Conservation (phyloP, 2,888 invertebrate genomes). For the Conomelus anceps region DNA sequence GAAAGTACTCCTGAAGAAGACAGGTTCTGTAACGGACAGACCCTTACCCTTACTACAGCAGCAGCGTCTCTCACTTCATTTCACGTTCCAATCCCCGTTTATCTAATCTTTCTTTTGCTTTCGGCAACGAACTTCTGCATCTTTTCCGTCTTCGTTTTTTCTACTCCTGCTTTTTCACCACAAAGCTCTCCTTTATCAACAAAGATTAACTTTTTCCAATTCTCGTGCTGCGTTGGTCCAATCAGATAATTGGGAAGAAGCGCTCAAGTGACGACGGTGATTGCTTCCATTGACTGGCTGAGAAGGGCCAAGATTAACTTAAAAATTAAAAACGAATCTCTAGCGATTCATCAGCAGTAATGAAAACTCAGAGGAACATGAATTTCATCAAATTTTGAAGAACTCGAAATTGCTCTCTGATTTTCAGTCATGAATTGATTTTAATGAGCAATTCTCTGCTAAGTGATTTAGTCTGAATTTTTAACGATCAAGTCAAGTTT, state of each 20-base stretch:
- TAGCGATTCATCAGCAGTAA: not conserved
- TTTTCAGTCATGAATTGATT: not conserved
- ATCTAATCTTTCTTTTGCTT: not conserved
- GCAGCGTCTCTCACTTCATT: not conserved
- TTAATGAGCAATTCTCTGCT: not conserved
- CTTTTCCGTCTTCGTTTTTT: not conserved
- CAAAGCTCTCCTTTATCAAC: not conserved
- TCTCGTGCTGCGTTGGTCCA: not conserved
- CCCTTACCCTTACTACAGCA: not conserved
- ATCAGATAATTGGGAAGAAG: not conserved
- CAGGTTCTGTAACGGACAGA: not conserved
- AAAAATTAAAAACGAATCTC: not conserved
- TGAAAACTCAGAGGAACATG: not conserved
- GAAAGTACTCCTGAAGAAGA: not conserved
- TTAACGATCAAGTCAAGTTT: not conserved
- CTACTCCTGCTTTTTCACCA: not conserved
- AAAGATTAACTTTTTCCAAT: not conserved
- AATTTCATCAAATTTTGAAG: not conserved
- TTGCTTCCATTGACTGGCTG: not conserved
- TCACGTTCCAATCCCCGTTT: not conserved
- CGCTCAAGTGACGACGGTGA: not conserved
- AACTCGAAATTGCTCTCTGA: not conserved
- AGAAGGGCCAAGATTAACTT: not conserved
- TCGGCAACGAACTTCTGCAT: not conserved
- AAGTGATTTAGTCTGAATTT: not conserved